Evolutionary conservation across 2,113 vertebrate species (phyloP), one percentile per base, ranked within the genome.

Genomic region (Gasterosteus aculeatus): DNA sequence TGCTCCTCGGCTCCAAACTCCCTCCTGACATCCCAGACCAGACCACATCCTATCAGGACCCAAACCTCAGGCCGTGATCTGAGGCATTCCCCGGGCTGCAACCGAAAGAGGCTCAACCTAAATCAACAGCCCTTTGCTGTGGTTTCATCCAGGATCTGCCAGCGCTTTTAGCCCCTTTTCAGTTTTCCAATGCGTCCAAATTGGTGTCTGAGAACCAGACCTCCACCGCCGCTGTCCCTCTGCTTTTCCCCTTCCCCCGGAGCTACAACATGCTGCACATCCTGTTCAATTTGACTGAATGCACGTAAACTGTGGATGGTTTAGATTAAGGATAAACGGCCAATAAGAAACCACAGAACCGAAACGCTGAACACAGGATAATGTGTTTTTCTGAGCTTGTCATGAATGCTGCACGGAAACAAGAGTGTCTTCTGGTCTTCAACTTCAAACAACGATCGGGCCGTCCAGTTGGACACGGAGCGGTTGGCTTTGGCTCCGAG

Each of bases 61-160:
- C 62, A 89, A 91, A 91, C 87, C 81, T 68, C 90, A 91, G 82
- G 85, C 87, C 35, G 61, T 80, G 90, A 94, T 90, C 86, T 73
- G 80, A 92, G 60, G 83, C 85, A 87, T 90, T 92, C 87, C 89
- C 87, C 46, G 14, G 68, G 72, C 83, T 87, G 73, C 69, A 83
- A 80, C 87, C 87, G 75, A 81, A 87, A 90, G 88, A 83, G 67
- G 67, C 56, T 80, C 78, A 41, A 86, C 75, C 81, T 87, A 84
- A 87, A 89, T 90, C 85, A 87, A 86, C 83, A 81, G 77, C 29
- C 61, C 85, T 88, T 87, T 78, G 64, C 77, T 89, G 89, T 83
- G 77, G 79, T 90, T 77, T 63, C 65, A 80, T 80, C 66, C 67
- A 83, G 77, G 62, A 80, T 63, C 73, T 68, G 70, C 81, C 74